These are phyloP conservation scores for Chionis minor DNA, from an alignment of 2,113 vertebrate genomes.

Conservation along the genomic window DNA sequence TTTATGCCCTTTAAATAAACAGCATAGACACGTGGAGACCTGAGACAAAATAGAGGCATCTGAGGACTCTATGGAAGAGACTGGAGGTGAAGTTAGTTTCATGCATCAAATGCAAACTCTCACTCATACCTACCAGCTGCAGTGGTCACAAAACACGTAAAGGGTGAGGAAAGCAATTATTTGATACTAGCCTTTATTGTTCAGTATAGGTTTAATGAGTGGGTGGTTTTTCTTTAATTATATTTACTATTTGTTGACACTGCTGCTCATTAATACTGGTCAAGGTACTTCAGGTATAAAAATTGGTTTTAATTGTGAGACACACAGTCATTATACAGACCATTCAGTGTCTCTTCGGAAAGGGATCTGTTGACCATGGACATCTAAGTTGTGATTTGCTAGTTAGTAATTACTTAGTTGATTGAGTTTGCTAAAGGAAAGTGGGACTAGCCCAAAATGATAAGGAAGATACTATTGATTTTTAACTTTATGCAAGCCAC, in stretches of 20 bases:
- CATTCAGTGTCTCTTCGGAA: not conserved
- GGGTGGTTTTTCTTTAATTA: not conserved
- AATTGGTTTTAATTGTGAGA: not conserved
- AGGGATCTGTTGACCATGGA: not conserved
- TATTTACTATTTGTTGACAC: not conserved
- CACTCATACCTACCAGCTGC: not conserved
- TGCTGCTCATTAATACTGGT: not conserved
- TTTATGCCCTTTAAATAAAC: not conserved
- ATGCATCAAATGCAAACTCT: not conserved
- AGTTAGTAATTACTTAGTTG: not conserved
- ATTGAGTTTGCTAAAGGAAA: not conserved
- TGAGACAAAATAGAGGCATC: not conserved
- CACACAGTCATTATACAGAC: not conserved
- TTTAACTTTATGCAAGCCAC: not conserved
- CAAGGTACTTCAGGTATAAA: not conserved
- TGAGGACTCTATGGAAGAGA: not conserved
- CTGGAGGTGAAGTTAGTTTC: not conserved
- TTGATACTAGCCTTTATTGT: not conserved
- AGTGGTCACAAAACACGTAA: fast-evolving
- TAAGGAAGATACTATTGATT: not conserved
- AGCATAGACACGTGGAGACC: not conserved
- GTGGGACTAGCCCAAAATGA: not conserved
- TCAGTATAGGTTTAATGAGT: not conserved
- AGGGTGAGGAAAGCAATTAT: not conserved
- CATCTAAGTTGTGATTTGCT: not conserved